Conservation (phyloP, 2,888 invertebrate species). For the Microdon myrmicae region DNA sequence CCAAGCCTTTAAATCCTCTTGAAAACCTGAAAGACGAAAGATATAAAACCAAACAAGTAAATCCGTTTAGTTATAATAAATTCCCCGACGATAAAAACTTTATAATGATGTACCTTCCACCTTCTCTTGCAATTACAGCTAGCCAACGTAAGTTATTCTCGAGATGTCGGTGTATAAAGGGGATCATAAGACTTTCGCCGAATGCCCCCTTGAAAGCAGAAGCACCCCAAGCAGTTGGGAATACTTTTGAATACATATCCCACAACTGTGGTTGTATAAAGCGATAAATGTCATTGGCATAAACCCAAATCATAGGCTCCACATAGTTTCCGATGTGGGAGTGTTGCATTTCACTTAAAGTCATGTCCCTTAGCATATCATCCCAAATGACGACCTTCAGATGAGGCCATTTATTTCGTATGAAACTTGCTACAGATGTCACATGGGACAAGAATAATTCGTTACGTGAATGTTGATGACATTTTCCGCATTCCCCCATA, state of each 20-base stretch:
- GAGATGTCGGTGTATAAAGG: slow-evolving; percentile 74
- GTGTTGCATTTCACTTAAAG: slow-evolving; percentile 71
- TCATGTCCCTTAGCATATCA: slow-evolving; percentile 79
- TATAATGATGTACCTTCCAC: slow-evolving; percentile 62
- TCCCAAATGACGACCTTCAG: slow-evolving; percentile 80
- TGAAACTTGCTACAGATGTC: slow-evolving; percentile 70
- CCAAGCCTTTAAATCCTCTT: slow-evolving; percentile 64
- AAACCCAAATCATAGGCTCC: slow-evolving; percentile 86
- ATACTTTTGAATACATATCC: slow-evolving; percentile 76
- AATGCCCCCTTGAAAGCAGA: slow-evolving; percentile 82
- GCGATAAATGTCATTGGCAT: slow-evolving; percentile 76
- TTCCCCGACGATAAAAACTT: not conserved
- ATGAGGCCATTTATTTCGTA: slow-evolving; percentile 71
- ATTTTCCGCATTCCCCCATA: slow-evolving; percentile 75
- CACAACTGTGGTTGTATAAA: slow-evolving; percentile 71
- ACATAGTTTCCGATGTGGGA: slow-evolving; percentile 74
- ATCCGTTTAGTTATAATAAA: not conserved
- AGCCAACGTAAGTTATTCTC: slow-evolving; percentile 79
- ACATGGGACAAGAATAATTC: slow-evolving; percentile 75
- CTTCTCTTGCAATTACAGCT: slow-evolving; percentile 73
- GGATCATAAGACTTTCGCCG: slow-evolving; percentile 76
- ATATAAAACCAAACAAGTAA: not conserved
- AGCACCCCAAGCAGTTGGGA: slow-evolving; percentile 77
- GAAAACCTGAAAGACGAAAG: slow-evolving; percentile 56
- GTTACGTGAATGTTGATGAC: slow-evolving; percentile 68